Evolutionary conservation across 2,888 invertebrate genomes (phyloP).

Genomic region (Morpho helenor): DNA sequence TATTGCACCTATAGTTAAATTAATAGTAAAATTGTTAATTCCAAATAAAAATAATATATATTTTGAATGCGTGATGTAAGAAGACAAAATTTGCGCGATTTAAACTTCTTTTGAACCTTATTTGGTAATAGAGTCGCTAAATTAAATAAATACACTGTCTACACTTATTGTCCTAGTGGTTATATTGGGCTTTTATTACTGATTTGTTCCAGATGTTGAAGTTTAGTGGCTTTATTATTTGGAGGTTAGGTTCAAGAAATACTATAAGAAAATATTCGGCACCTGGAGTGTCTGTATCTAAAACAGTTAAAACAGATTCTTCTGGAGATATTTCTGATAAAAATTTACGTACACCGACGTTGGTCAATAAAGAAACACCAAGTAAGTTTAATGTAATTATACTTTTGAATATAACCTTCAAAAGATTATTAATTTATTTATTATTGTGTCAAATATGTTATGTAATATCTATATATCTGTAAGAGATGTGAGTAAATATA

Average conservation of each 20-base stretch:
- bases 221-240: slow-evolving; percentile 66
- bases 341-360: slow-evolving; percentile 22
- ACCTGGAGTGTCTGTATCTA: slow-evolving; percentile 91
- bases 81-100: slow-evolving; percentile 37
- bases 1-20: slow-evolving; percentile 10
- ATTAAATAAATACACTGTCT: not conserved
- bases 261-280: slow-evolving; percentile 55
- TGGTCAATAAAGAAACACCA: slow-evolving; percentile 35
- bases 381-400: slow-evolving; percentile 15
- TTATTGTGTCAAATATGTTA: slow-evolving; percentile 7
- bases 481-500: not conserved
- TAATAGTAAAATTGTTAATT: not conserved
- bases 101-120: slow-evolving; percentile 19
- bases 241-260: slow-evolving; percentile 72
- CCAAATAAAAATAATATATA: slow-evolving; percentile 10
- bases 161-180: too few relatives aligned
- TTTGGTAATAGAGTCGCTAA: not conserved
- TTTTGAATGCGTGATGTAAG: slow-evolving; percentile 58
- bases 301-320: slow-evolving; percentile 75
- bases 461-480: slow-evolving; percentile 9
- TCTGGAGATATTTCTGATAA: slow-evolving; percentile 43
- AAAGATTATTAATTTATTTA: slow-evolving; percentile 7
- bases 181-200: too few relatives aligned
- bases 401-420: slow-evolving; percentile 3
- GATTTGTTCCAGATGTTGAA: slow-evolving; percentile 66